Evolutionary conservation across 2,888 invertebrate species (phyloP).

Genomic region (Ligdia adustata): DNA sequence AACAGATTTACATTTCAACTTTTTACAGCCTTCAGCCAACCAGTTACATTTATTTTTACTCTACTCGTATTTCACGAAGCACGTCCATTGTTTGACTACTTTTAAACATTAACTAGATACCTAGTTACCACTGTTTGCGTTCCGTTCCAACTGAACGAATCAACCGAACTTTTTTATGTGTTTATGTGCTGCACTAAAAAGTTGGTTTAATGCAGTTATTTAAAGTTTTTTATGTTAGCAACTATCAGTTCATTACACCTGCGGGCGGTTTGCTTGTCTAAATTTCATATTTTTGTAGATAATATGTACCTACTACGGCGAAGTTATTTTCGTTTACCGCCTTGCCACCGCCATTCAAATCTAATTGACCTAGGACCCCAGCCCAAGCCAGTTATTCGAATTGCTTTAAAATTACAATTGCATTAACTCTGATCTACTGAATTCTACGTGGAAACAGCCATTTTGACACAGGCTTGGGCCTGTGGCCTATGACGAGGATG

Average conservation of each 20-base stretch:
- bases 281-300: conserved; percentile 5
- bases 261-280: conserved; percentile 9
- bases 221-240: conserved; percentile 42
- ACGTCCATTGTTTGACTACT: conserved; percentile 22
- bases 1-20: conserved; percentile 9
- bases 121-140: too few species aligned
- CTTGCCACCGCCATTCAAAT: too few species aligned
- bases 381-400: too few species aligned
- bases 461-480: too few species aligned
- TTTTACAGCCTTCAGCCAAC: conserved; percentile 2
- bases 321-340: too few species aligned
- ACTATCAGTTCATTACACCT: conserved; percentile 36
- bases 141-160: conserved; percentile 29
- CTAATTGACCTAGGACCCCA: too few species aligned
- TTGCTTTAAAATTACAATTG: too few species aligned
- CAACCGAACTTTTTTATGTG: conserved; percentile 46
- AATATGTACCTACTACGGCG: too few species aligned
- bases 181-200: conserved; percentile 45
- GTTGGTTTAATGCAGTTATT: conserved; percentile 40
- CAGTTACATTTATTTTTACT: conserved; percentile 1
- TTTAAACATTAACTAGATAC: conserved; percentile 30
- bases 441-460: too few species aligned
- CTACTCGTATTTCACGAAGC: conserved; percentile 18
- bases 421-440: too few species aligned
- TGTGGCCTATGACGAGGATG: too few species aligned